A percentile compares a stretch with the other conserved stretches of the same genome.
Conservation (phyloP, 2,113 vertebrate species). For the Eclectus roratus region DNA sequence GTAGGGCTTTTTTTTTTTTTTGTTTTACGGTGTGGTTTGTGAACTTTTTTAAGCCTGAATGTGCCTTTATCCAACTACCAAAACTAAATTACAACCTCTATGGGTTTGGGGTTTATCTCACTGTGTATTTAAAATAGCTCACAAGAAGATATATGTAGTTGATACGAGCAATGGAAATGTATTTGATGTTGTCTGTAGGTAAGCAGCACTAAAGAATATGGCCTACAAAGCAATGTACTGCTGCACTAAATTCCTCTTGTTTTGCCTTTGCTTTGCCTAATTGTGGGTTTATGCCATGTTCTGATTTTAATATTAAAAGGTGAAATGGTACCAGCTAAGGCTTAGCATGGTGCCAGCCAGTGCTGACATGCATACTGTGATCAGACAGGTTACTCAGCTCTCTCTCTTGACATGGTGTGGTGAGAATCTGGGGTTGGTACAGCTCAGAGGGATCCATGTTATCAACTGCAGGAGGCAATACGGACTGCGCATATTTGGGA, state of each 20-base stretch:
- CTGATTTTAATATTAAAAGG: not conserved
- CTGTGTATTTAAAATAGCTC: not conserved
- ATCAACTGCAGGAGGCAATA: not conserved
- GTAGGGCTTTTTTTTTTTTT: not conserved
- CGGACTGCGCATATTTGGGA: not conserved
- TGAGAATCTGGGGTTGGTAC: not conserved
- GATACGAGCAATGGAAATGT: not conserved
- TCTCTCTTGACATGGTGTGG: fast-evolving
- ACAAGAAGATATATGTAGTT: not conserved
- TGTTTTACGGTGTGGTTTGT: not conserved
- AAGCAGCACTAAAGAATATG: not conserved
- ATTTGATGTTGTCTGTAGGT: not conserved
- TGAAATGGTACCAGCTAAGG: not conserved
- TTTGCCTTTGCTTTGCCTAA: not conserved
- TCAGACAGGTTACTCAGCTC: not conserved
- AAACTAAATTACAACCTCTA: not conserved
- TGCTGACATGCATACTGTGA: no score
- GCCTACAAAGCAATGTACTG: not conserved
- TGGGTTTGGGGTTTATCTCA: not conserved
- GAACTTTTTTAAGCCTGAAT: not conserved
- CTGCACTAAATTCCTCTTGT: not conserved
- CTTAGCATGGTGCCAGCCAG: not conserved
- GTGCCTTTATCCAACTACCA: not conserved
- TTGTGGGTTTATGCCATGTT: not conserved
- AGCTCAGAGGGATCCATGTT: not conserved